These are phyloP conservation scores for Catonia carolina DNA, from an alignment of 2,888 invertebrate genomes.

Conservation along the genomic window DNA sequence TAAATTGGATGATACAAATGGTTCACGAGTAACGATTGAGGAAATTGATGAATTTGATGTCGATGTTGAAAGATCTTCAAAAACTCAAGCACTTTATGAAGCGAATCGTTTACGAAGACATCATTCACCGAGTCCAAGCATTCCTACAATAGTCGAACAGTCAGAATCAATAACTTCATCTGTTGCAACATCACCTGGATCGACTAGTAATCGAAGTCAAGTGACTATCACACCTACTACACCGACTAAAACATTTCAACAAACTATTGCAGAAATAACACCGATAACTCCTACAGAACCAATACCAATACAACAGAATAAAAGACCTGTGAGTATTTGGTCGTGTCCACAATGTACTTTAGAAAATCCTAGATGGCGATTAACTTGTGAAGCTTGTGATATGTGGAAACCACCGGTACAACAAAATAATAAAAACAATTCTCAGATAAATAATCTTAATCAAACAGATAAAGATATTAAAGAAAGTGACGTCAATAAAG, in stretches of 20 bases:
- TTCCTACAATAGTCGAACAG: slow-evolving; percentile 36
- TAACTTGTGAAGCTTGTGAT: slow-evolving; percentile 56
- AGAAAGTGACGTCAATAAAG: too few relatives aligned
- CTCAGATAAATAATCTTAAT: not conserved
- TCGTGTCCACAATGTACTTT: slow-evolving; percentile 54
- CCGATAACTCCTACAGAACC: slow-evolving; percentile 17
- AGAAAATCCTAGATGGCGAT: slow-evolving; percentile 54
- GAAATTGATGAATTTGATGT: slow-evolving; percentile 32
- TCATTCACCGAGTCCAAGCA: slow-evolving; percentile 34
- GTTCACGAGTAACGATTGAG: slow-evolving; percentile 31
- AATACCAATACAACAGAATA: slow-evolving; percentile 12
- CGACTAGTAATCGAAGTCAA: slow-evolving; percentile 24
- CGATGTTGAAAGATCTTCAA: slow-evolving; percentile 30
- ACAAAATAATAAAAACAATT: not conserved
- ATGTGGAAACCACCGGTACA: slow-evolving; percentile 44
- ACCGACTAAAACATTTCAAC: not conserved
- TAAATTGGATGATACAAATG: not conserved
- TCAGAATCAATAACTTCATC: slow-evolving; percentile 30
- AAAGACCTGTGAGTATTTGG: slow-evolving; percentile 42
- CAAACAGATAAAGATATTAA: too few relatives aligned
- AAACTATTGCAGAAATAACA: slow-evolving; percentile 13
- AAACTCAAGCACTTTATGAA: slow-evolving; percentile 31
- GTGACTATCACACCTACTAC: slow-evolving; percentile 8
- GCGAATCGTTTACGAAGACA: slow-evolving; percentile 31
- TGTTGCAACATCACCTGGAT: slow-evolving; percentile 25